A percentile compares a stretch with the other conserved stretches of the same genome.
Conservation (phyloP, 2,888 invertebrate genomes). For the Operophtera brumata region DNA sequence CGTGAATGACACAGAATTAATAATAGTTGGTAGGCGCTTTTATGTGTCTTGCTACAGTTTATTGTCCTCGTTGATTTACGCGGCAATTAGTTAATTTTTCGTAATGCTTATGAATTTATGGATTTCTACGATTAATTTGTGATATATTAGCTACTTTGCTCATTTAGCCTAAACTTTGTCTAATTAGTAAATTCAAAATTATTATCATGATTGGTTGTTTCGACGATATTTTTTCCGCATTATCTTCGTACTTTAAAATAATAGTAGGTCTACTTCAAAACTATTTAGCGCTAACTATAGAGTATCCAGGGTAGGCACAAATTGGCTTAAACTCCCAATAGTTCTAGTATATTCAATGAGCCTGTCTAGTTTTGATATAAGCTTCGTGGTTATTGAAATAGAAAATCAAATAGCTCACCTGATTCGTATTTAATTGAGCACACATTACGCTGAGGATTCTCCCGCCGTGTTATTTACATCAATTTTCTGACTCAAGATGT, state of each 20-base stretch:
- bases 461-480: slow-evolving; percentile 47
- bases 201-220: not conserved
- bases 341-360: not conserved
- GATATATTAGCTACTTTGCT: not conserved
- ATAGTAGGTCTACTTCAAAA: no score
- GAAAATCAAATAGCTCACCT: slow-evolving; percentile 3
- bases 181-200: not conserved
- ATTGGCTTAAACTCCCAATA: not conserved
- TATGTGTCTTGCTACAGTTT: slow-evolving; percentile 44
- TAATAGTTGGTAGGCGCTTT: not conserved
- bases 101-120: slow-evolving; percentile 1
- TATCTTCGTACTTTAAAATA: not conserved
- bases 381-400: not conserved
- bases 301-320: not conserved
- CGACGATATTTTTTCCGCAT: not conserved
- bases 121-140: slow-evolving; percentile 1
- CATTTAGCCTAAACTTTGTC: not conserved
- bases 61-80: slow-evolving; percentile 43
- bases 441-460: slow-evolving; percentile 12
- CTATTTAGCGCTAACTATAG: no score
- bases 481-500: slow-evolving; percentile 46
- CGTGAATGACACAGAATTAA: no score
- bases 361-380: not conserved
- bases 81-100: slow-evolving; percentile 10
- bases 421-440: slow-evolving; percentile 10